Evolutionary conservation across 2,113 vertebrate genomes (phyloP).

Genomic region (Pedetes capensis): DNA sequence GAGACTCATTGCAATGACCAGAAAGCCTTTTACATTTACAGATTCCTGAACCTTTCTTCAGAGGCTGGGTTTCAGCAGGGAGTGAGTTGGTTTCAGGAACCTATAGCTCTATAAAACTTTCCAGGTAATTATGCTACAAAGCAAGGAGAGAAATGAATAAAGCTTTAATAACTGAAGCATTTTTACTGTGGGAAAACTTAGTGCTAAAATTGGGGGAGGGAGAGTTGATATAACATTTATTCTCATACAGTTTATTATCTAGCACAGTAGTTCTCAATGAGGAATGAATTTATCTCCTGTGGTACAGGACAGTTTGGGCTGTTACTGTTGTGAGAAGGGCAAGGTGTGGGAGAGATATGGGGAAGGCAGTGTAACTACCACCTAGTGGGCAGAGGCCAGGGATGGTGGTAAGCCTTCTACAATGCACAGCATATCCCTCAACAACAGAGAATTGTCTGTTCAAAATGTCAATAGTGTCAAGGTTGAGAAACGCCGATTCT

Average conservation of each 20-base stretch:
- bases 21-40: neutral
- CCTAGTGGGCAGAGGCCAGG: neutral
- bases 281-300: neutral
- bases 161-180: neutral
- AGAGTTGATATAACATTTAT: neutral
- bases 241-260: neutral
- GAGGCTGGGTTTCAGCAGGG: neutral
- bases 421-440: too few species aligned
- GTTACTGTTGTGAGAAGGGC: too few species aligned
- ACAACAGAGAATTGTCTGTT: neutral
- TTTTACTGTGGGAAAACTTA: neutral
- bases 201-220: neutral
- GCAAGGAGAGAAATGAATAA: neutral
- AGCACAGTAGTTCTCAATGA: neutral
- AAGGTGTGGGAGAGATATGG: fast-evolving
- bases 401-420: neutral
- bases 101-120: neutral
- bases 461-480: neutral
- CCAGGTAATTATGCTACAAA: neutral
- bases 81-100: neutral
- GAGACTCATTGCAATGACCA: neutral
- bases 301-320: neutral
- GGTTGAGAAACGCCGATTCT: neutral
- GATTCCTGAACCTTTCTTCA: neutral
- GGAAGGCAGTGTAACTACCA: neutral